These are phyloP conservation scores for Carpatolechia fugitivella DNA, from an alignment of 2,888 invertebrate genomes.

Conservation along the genomic window DNA sequence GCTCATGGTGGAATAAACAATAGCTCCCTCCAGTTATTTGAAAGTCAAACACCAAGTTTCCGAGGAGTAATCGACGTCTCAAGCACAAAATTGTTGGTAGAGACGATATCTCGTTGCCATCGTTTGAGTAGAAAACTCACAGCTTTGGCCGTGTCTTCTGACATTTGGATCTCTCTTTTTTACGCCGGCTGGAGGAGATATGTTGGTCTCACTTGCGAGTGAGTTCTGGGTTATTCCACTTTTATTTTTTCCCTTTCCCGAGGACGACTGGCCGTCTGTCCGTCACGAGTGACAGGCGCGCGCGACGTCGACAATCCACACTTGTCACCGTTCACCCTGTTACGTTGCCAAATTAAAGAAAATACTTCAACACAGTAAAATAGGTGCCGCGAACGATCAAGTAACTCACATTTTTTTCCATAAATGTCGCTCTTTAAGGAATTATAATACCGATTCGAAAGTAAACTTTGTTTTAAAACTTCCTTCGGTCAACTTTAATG, in stretches of 20 bases:
- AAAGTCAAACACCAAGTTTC: constrained; percentile 55
- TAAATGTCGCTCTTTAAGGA: constrained; percentile 43
- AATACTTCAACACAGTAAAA: constrained; percentile 49
- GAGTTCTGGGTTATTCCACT: constrained; percentile 43
- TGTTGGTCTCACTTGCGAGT: constrained; percentile 36
- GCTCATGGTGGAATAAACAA: constrained; percentile 54
- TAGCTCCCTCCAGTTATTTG: constrained; percentile 51
- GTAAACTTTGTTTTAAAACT: constrained; percentile 44
- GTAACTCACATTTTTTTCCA: constrained; percentile 41
- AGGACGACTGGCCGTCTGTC: constrained; percentile 54
- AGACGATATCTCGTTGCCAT: constrained; percentile 45
- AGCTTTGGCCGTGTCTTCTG: constrained; percentile 36
- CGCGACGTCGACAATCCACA: constrained; percentile 44
- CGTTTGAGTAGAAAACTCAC: constrained; percentile 41
- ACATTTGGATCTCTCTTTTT: constrained; percentile 39
- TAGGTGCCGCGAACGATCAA: constrained; percentile 43
- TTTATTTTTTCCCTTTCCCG: constrained; percentile 44
- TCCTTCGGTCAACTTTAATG: constrained; percentile 44
- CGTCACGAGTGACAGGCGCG: constrained; percentile 50
- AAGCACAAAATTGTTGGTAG: constrained; percentile 54
- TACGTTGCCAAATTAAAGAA: constrained; percentile 63
- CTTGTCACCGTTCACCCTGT: constrained; percentile 53
- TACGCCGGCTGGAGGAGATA: constrained; percentile 21
- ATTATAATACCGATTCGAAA: constrained; percentile 40
- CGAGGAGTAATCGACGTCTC: constrained; percentile 62